Conservation (phyloP, 2,888 invertebrate species). For the Erebia ligea region DNA sequence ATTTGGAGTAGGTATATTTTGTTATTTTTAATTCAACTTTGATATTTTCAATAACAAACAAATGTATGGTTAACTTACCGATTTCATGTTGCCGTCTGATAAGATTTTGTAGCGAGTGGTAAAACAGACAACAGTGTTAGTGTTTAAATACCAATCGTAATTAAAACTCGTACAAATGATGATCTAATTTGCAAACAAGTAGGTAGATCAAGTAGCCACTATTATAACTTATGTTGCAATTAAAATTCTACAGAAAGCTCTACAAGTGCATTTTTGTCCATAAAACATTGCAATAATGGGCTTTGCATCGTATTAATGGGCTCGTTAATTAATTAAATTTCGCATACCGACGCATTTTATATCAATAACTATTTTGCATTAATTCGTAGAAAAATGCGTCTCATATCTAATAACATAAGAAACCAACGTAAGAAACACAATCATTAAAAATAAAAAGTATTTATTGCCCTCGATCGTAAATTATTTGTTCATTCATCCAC, state of each 20-base stretch:
- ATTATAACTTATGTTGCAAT: slow-evolving; percentile 4
- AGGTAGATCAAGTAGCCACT: slow-evolving; percentile 5
- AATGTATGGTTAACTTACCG: slow-evolving; percentile 40
- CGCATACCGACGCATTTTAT: neutral
- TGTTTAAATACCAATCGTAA: slow-evolving; percentile 18
- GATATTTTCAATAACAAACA: too few species aligned
- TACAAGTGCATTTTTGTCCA: neutral
- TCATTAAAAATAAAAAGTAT: slow-evolving; percentile 3
- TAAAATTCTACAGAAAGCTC: slow-evolving; percentile 6
- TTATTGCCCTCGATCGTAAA: neutral
- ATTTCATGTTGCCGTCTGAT: slow-evolving; percentile 39
- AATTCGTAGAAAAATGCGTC: neutral
- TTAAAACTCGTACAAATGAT: neutral
- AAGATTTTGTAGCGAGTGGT: neutral
- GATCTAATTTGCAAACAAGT: slow-evolving; percentile 21
- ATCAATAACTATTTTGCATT: neutral
- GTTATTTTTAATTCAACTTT: too few species aligned
- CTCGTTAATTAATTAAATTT: slow-evolving; percentile 11
- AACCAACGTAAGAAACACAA: slow-evolving; percentile 2
- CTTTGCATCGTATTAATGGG: neutral
- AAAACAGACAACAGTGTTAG: neutral
- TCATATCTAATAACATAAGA: slow-evolving; percentile 3
- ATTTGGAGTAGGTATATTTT: too few species aligned
- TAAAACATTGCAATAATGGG: neutral
- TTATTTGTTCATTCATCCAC: neutral